Evolutionary conservation across 1,140 invertebrate species (phyloP).

Genomic region (Choristoneura fumiferana): DNA sequence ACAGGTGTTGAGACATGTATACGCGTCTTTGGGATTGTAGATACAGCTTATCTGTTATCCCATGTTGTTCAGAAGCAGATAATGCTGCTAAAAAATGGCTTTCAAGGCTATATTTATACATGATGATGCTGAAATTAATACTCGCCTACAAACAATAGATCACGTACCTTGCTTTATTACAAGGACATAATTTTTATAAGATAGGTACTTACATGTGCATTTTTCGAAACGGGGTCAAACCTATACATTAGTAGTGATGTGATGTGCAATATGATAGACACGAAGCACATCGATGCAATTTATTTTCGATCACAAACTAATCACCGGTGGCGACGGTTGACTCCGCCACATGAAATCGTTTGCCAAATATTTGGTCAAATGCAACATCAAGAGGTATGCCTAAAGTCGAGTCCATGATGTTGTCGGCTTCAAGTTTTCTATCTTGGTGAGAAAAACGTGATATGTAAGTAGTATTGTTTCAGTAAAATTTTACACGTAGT

Average conservation of each 20-base stretch:
- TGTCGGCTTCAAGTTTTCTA: too few relatives aligned
- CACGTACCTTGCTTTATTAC: neutral
- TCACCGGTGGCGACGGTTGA: slow-evolving; percentile 32
- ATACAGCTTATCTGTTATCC: slow-evolving; percentile 56
- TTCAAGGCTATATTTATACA: slow-evolving; percentile 9
- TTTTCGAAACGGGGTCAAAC: too few relatives aligned
- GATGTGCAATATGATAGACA: slow-evolving; percentile 30
- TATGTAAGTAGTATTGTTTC: too few relatives aligned
- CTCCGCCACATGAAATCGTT: slow-evolving; percentile 22
- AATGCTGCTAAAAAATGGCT: slow-evolving; percentile 31
- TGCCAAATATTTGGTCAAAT: neutral
- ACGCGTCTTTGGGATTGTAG: slow-evolving; percentile 7
- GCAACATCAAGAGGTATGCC: neutral
- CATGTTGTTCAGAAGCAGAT: slow-evolving; percentile 53
- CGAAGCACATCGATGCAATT: slow-evolving; percentile 51
- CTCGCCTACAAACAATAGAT: too few relatives aligned
- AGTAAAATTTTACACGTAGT: too few relatives aligned
- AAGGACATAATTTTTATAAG: too few relatives aligned
- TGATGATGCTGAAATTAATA: neutral
- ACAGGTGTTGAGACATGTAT: neutral
- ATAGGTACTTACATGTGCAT: too few relatives aligned
- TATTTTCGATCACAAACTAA: slow-evolving; percentile 66
- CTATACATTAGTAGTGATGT: too few relatives aligned
- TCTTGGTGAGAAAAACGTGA: too few relatives aligned
- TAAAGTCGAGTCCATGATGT: too few relatives aligned